Base-by-base conservation (phyloP, 2,888 invertebrate species). In the Galerucella calmariensis region DNA sequence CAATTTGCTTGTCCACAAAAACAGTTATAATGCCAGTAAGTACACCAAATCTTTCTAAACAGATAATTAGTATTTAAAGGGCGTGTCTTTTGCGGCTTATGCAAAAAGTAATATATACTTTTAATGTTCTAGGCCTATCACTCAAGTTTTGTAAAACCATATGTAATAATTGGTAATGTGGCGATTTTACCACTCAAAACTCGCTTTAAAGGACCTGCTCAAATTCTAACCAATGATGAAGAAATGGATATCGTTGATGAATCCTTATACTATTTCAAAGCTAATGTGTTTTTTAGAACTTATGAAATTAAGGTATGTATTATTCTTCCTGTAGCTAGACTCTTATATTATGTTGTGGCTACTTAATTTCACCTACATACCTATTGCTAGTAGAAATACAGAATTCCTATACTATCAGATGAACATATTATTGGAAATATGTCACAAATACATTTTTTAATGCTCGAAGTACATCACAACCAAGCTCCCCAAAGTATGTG, bases 261-360 rank as follows among this genome's bases (percentile, higher is more conserved):
- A 90, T 96, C 98, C 69, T 90, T 99, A 51, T 95, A 95, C 85
- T 99, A 93, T 88, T 99, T 99, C 88, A 99, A 98, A 89, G 98
- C 99, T 0, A 99, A 99, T 89, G 98, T 99, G 0, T 99, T 99
- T 89, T 99, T 99, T 87, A 92, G 98, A 81, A 98, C 97, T 51
- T 99, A 98, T 88, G 99, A 99, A 90, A 97, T 99, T 76, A 98
- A 98, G 92, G 97, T 96, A 88, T 16, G 44, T 56, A 63, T n/a
- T n/a, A 20, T 56, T 44, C 53, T 63, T n/a, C 16, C 51, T 63
- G 35, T 8, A 10, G 16, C 44, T 62, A n/a, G 48, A 20, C 74
- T 56, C 35, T 9, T 24, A 63, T 2, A 51, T 51, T 51, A n/a
- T n/a, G n/a, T n/a, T 12, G 51, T n/a, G n/a, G n/a, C 14, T n/a